These are phyloP conservation scores for Panthera leo DNA, from an alignment of 2,113 vertebrate genomes.

Conservation along the genomic window DNA sequence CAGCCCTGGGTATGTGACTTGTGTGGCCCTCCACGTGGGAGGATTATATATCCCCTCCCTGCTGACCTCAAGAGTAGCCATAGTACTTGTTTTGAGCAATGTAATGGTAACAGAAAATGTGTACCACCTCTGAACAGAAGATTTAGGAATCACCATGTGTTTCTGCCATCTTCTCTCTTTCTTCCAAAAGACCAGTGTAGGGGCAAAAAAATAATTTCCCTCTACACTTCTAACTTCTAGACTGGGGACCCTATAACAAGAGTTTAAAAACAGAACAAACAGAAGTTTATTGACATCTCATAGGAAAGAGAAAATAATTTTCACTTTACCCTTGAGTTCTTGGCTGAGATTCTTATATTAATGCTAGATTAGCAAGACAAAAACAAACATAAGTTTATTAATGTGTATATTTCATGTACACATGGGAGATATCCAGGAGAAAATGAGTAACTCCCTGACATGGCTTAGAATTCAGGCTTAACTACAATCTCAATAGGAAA, in stretches of 20 bases:
- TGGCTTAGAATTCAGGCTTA: not conserved
- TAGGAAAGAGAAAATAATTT: not conserved
- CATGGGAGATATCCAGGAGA: not conserved
- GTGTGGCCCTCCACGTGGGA: not conserved
- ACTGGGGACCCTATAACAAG: not conserved
- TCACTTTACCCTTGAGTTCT: not conserved
- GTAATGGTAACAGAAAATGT: not conserved
- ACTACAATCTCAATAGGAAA: not conserved
- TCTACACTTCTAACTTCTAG: not conserved
- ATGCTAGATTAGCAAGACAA: not conserved
- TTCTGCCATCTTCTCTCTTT: not conserved
- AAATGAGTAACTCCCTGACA: not conserved
- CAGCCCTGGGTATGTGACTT: not conserved
- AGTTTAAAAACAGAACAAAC: not conserved
- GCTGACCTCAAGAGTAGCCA: not conserved
- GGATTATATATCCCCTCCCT: not conserved
- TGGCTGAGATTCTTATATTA: not conserved
- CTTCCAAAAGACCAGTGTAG: not conserved
- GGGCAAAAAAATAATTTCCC: not conserved
- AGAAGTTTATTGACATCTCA: not conserved
- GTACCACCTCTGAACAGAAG: not conserved
- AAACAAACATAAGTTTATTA: not conserved
- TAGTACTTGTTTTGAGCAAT: not conserved
- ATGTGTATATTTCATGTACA: not conserved
- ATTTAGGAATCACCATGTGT: not conserved